Percentiles rank a stretch among this genome's conserved stretches.
Evolutionary conservation across 1,140 invertebrate species (phyloP).

Genomic region (Magallana gigas): DNA sequence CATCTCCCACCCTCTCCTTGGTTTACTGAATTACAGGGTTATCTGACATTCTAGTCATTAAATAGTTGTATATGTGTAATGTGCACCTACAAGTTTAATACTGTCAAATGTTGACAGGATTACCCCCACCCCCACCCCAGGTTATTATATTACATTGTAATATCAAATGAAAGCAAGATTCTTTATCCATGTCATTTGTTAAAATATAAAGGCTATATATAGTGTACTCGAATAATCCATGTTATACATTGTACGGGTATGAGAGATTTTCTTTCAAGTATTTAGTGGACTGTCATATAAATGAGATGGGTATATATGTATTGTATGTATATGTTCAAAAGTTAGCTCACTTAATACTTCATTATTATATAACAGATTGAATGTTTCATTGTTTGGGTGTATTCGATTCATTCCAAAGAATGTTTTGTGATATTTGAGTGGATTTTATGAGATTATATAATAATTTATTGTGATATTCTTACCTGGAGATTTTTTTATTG

Average conservation of each 20-base stretch:
- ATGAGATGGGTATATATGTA: neutral
- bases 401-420: slow-evolving; percentile 16
- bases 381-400: neutral
- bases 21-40: no score
- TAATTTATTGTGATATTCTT: slow-evolving; percentile 39
- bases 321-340: neutral
- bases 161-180: no score
- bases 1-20: no score
- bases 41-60: no score
- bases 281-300: neutral
- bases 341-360: neutral
- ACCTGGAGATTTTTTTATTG: neutral
- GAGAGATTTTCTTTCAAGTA: slow-evolving; percentile 13
- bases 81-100: no score
- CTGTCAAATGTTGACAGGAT: no score
- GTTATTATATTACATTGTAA: no score
- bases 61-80: no score
- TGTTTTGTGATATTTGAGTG: slow-evolving; percentile 17
- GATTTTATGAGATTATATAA: slow-evolving; percentile 30
- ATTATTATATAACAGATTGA: neutral
- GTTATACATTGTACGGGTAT: slow-evolving; percentile 21
- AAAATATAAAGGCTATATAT: neutral
- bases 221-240: neutral
- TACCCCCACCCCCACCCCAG: no score
- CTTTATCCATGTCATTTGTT: neutral